phyloP scores from a whole-genome alignment of 2,113 vertebrate genomes.

The Meriones unguiculatus region DNA sequence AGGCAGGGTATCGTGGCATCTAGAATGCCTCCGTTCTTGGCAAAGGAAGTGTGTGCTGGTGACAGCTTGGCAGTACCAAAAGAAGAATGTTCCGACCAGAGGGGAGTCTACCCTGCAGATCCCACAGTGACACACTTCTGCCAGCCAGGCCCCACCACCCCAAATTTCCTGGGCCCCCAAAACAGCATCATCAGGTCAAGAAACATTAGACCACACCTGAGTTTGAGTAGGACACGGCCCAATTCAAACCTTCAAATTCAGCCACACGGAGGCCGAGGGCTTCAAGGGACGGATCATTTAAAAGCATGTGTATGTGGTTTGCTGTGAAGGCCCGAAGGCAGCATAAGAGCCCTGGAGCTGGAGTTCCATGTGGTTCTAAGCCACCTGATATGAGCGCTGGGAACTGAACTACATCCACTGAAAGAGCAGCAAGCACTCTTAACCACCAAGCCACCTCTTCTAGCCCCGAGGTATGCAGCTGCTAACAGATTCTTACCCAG shows the following conservation, averaged over 20 bases:
- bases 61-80: neutral
- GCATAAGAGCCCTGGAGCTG: neutral
- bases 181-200: neutral
- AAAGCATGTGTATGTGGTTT: neutral
- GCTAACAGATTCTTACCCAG: neutral
- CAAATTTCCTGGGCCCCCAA: neutral
- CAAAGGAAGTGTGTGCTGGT: neutral
- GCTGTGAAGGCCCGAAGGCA: neutral
- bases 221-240: too few species aligned
- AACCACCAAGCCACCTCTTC: neutral
- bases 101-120: too few species aligned
- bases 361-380: neutral
- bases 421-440: neutral
- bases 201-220: neutral
- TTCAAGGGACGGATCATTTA: neutral
- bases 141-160: neutral
- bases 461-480: neutral
- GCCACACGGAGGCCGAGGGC: neutral
- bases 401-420: neutral
- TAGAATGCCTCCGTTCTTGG: neutral
- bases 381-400: neutral
- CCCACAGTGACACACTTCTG: neutral
- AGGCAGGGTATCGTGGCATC: neutral
- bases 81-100: neutral
- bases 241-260: neutral